phyloP scores from a whole-genome alignment of 1,140 invertebrate species.

The Cherax quadricarinatus region DNA sequence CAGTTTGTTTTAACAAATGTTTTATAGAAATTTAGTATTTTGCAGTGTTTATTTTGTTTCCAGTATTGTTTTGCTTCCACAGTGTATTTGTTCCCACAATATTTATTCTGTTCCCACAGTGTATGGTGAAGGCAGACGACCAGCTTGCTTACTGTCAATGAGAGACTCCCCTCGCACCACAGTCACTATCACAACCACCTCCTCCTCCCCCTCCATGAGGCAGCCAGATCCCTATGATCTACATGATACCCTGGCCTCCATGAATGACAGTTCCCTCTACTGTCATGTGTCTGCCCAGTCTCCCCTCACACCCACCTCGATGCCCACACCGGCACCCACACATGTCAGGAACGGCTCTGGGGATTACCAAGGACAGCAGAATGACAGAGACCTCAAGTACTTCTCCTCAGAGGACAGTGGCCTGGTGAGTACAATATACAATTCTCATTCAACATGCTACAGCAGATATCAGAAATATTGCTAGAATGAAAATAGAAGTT shows the following conservation, averaged over 20 bases:
- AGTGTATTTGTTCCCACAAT: too few species aligned
- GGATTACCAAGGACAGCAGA: slow-evolving; percentile 77
- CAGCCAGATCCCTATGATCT: slow-evolving; percentile 53
- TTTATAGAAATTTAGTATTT: too few species aligned
- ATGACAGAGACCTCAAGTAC: slow-evolving; percentile 70
- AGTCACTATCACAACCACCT: slow-evolving; percentile 67
- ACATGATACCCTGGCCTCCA: slow-evolving; percentile 47
- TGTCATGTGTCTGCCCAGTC: slow-evolving; percentile 67
- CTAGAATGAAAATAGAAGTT: too few species aligned
- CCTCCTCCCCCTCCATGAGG: not conserved
- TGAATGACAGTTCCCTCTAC: slow-evolving; percentile 66
- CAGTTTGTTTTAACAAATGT: too few species aligned
- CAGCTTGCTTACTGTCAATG: slow-evolving; percentile 70
- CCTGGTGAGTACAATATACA: slow-evolving; percentile 60
- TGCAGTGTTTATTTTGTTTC: too few species aligned
- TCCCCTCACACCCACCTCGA: slow-evolving; percentile 72
- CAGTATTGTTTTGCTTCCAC: too few species aligned
- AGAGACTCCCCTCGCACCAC: slow-evolving; percentile 76
- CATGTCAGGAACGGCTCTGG: slow-evolving; percentile 75
- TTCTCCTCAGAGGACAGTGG: slow-evolving; percentile 74
- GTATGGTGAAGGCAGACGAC: slow-evolving; percentile 62
- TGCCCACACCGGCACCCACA: slow-evolving; percentile 70
- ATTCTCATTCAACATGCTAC: too few species aligned
- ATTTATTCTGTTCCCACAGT: slow-evolving; percentile 2
- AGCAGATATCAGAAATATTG: too few species aligned